Evolutionary conservation across 92 coral and sea anemone species (phyloP).

Genomic region (Heliopora coerulea): DNA sequence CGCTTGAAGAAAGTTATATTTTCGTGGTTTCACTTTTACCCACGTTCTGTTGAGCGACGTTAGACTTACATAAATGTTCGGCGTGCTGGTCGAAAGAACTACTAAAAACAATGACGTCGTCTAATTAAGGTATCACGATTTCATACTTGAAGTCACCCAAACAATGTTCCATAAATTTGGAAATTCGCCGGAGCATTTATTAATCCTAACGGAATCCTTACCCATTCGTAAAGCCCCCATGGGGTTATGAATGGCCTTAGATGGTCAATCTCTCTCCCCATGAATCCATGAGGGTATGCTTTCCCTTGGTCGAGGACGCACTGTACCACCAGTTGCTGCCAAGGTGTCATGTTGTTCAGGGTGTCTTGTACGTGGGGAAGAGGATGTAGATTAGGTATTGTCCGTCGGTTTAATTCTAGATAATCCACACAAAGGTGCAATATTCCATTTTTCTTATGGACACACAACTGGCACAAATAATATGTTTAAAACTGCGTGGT

Average conservation of each 20-base stretch:
- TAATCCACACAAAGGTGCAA: no score
- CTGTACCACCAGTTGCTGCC: no score
- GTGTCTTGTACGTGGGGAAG: no score
- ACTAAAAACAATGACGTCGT: slow-evolving; percentile 53
- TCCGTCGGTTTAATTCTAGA: no score
- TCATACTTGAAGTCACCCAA: slow-evolving; percentile 13
- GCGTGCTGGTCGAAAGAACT: slow-evolving; percentile 54
- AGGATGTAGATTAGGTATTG: no score
- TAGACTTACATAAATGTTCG: slow-evolving; percentile 37
- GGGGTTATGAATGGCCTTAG: slow-evolving; percentile 14
- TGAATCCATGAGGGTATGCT: slow-evolving; percentile 26
- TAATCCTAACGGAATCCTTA: slow-evolving; percentile 15
- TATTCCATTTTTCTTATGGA: no score
- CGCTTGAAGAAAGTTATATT: slow-evolving; percentile 40
- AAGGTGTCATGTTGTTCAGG: no score
- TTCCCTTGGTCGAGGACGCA: slow-evolving; percentile 26
- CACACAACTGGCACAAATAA: no score
- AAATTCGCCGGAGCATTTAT: slow-evolving; percentile 13
- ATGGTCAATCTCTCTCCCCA: not conserved
- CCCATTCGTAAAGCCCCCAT: slow-evolving; percentile 32
- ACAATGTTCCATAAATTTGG: slow-evolving; percentile 31
- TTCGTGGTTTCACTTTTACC: slow-evolving; percentile 56
- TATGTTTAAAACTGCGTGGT: no score
- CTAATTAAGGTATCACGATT: slow-evolving; percentile 21
- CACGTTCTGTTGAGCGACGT: slow-evolving; percentile 51